phyloP scores from a whole-genome alignment of 2,888 invertebrate species.

The Reticulitermes lucifugus region DNA sequence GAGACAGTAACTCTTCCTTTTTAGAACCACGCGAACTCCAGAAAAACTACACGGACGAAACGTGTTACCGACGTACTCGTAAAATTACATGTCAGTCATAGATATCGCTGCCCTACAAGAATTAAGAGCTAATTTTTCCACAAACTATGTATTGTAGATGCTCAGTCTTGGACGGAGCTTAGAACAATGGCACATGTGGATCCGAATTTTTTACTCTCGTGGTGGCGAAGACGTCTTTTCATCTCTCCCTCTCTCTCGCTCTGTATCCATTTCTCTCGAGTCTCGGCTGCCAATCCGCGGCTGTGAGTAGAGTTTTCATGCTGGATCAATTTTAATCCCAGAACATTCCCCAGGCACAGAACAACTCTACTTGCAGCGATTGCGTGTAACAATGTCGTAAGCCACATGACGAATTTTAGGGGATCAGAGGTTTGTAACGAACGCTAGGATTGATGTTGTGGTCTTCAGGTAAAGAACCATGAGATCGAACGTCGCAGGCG shows the following conservation, averaged over 20 bases:
- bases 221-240: not conserved
- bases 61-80: too few species aligned
- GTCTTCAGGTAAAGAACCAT: too few species aligned
- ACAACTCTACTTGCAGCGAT: not conserved
- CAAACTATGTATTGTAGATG: too few species aligned
- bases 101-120: too few species aligned
- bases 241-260: not conserved
- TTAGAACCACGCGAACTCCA: too few species aligned
- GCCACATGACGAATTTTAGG: not conserved
- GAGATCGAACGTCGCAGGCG: too few species aligned
- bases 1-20: too few species aligned
- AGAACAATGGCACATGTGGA: not conserved
- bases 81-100: too few species aligned
- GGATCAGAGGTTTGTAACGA: too few species aligned
- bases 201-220: not conserved
- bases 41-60: too few species aligned
- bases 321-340: constrained; percentile 11
- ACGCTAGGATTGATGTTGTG: too few species aligned
- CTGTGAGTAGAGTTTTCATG: constrained; percentile 13
- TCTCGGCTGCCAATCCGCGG: not conserved
- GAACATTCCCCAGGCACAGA: constrained; percentile 2
- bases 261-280: not conserved
- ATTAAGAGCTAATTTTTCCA: too few species aligned
- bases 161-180: not conserved
- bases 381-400: not conserved